Base-by-base conservation (phyloP, 2,113 vertebrate genomes). In the Mobula hypostoma region DNA sequence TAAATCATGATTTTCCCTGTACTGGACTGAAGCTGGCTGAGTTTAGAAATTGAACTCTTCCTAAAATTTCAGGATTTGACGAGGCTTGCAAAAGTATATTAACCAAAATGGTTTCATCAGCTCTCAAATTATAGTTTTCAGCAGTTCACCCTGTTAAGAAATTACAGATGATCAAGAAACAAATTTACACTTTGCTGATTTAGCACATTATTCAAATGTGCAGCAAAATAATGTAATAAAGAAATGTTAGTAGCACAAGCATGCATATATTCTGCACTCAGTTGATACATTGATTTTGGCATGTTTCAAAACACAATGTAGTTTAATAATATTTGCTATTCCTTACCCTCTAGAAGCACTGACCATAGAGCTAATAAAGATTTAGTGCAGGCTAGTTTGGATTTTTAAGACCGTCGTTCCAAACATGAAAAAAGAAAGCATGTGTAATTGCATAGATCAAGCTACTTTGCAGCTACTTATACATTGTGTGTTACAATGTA, bases 71-170 rank as follows among this genome's bases (percentile, higher is more conserved):
- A 32, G 61, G 85, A 15, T 66, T 61, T 68, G 63, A 90, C 66
- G 61, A 29, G n/a, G 63, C 17, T 90, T 66, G 85, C 61, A 66
- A 88, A n/a, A 27, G 12, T 17, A 29, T 8, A n/a, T 66, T 90
- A 90, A 90, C 61, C 61, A 66, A 90, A 32, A 61, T 88, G 27
- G n/a, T 66, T 14, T 90, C 85, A 90, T 90, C 85, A 66, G 85
- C 14, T 90, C 29, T 90, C 29, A 90, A 66, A 66, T 90, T 66
- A 88, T 12, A n/a, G 32, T 63, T 90, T 90, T 90, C 85, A 90
- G 85, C n/a, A 68, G 61, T 90, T 90, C 29, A 90, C 6, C 85
- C 85, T 90, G 61, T 90, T 68, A 90, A 90, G 61, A 90, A 66
- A 90, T 90, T 90, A 63, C 29, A 32, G 29, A 88, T n/a, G 11